Base-by-base conservation (phyloP, 2,113 vertebrate genomes). In the Phrynosoma platyrhinos region DNA sequence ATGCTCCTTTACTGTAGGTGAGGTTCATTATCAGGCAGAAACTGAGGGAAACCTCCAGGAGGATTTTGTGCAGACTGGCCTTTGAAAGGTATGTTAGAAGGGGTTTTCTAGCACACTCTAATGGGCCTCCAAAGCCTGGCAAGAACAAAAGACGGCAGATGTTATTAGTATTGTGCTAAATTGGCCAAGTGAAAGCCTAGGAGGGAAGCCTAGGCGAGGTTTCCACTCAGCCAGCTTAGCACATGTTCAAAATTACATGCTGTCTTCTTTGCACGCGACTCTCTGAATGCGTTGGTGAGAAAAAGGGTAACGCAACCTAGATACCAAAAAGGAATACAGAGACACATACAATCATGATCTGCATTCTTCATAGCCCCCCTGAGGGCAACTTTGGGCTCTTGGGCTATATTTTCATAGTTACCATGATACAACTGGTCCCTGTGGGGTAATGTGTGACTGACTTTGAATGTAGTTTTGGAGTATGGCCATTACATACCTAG, bases 201-300 rank as follows among this genome's bases (percentile, higher is more conserved):
- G 81, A 88, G 87, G 87, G 74, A 88, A 88, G 62, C 87, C 87
- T 83, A 83, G 74, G 87, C 81, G 83, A 55, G 58, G 53, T 78
- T 88, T 88, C 81, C 83, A 83, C 75, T 88, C 74, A 55, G 81
- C 81, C 81, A 78, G 72, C 87, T 69, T 77, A 83, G 18, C 87
- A 88, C 87, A 88, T 88, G 87, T 88, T 83, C 81, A 83, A 64
- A 88, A 88, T 88, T 88, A 88, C 74, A 88, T 83, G 87, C 87
- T 77, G 87, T 77, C 87, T 83, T 77, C 81, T 88, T 88, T 88
- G 87, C 87, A 88, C 80, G 87, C 81, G 87, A 88, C 87, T 83
- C 72, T 68, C 47, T 40, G 74, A 77, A 69, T 42, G 58, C 18
- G 32, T 20, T 55, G 72, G 80, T 83, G 80, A 88, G 87, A 83